These are phyloP conservation scores for Hepsetus odoe DNA, from an alignment of 2,113 vertebrate genomes.

Conservation along the genomic window DNA sequence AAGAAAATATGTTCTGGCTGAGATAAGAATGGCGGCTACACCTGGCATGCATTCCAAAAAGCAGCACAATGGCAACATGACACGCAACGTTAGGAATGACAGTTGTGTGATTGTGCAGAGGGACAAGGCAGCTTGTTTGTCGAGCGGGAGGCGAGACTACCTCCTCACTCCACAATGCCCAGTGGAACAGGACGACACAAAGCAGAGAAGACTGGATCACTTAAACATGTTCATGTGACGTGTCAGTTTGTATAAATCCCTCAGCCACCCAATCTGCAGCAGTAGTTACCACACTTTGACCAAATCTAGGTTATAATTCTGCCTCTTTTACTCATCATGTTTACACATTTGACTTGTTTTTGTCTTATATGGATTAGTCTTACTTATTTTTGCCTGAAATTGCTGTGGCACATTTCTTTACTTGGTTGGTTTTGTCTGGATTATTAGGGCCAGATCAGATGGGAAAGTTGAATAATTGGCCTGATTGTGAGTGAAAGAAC, in stretches of 20 bases:
- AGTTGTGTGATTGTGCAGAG: constrained; percentile 34
- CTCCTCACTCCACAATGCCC: constrained; percentile 4
- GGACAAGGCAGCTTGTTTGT: constrained; percentile 32
- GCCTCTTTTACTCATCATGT: too few species aligned
- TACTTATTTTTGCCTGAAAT: too few species aligned
- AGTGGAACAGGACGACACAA: constrained; percentile 12
- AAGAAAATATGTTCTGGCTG: constrained; percentile 34
- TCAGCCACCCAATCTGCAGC: not conserved
- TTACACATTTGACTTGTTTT: not conserved
- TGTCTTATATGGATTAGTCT: not conserved
- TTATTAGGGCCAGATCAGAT: not conserved
- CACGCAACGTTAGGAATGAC: constrained; percentile 25
- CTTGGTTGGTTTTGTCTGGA: not conserved
- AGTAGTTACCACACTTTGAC: not conserved
- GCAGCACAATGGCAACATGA: constrained; percentile 35
- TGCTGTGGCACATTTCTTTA: not conserved
- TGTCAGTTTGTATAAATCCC: constrained; percentile 3
- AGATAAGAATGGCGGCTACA: constrained; percentile 41
- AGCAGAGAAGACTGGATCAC: constrained; percentile 9
- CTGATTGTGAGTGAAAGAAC: too few species aligned
- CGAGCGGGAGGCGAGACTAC: constrained; percentile 31
- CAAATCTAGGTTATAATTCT: too few species aligned
- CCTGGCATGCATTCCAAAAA: constrained; percentile 40
- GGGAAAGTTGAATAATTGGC: too few species aligned
- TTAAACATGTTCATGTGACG: constrained; percentile 9